phyloP scores from a whole-genome alignment of 2,113 vertebrate genomes.

The Odobenus rosmarus region DNA sequence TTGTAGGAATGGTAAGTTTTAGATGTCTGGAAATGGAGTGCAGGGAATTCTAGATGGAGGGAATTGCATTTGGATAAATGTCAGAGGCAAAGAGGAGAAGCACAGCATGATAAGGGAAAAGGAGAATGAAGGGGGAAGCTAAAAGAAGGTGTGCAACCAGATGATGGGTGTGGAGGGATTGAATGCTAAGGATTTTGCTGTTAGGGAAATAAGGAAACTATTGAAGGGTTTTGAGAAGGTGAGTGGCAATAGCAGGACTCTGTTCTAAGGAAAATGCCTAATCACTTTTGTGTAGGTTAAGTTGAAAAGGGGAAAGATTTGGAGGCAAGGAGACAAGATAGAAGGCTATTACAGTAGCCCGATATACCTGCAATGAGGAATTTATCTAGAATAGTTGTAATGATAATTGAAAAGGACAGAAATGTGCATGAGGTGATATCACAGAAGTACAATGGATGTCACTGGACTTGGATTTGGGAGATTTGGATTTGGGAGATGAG shows the following conservation, averaged over 20 bases:
- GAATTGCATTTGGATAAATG: not conserved
- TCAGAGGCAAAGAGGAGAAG: not conserved
- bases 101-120: not conserved
- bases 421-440: not conserved
- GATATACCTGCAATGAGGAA: not conserved
- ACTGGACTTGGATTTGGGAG: not conserved
- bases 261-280: not conserved
- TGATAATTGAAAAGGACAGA: not conserved
- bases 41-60: not conserved
- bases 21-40: not conserved
- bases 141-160: not conserved
- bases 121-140: not conserved
- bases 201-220: not conserved
- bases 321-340: not conserved
- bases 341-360: not conserved
- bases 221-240: not conserved
- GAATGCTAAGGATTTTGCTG: not conserved
- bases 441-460: not conserved
- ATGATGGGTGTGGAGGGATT: not conserved
- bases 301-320: not conserved
- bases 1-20: not conserved
- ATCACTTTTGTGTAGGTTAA: not conserved
- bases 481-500: not conserved
- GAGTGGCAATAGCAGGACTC: not conserved
- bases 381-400: not conserved